Base-by-base conservation (phyloP, 2,113 vertebrate species). In the Steatornis caripensis region DNA sequence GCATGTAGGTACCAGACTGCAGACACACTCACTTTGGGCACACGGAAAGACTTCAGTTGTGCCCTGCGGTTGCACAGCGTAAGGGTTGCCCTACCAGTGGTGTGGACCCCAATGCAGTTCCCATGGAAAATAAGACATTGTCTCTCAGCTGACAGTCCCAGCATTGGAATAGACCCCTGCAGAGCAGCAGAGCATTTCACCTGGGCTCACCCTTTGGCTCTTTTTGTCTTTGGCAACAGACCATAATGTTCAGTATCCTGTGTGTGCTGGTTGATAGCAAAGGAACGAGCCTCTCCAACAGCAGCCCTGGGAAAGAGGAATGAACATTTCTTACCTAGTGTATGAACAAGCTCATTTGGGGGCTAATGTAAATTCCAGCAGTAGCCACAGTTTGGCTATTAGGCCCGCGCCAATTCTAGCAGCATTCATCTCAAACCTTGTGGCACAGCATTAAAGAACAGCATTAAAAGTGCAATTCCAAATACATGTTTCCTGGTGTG, bases 381-480 rank as follows among this genome's bases (percentile, higher is more conserved):
- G 69, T 61, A 89, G 77, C 71, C 41, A 3, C 17, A 20, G 60
- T 79, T 89, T 92, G 89, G 70, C 84, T 89, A 8, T 45, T 19
- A 48, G 80, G 51, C 58, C 87, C 80, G 60, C 51, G 83, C 55
- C 51, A 58, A 8, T 60, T 84, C 64, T 58, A 94, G 87, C 86
- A 95, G 87, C 60, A 84, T 43, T 81, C 46, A 27, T 83, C 86
- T 92, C 86, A 90, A 77, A 77, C 48, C 53, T 48, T 39, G 62
- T 87, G 68, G 94, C 83, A 95, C 43, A 55, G 72, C 71, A 34
- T 43, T 70, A 55, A 84, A 71, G 43, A 89, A 85, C 15, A 77
- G 84, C 46, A 80, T 77, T 84, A 71, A 26, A 95, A 90, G 74
- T 94, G 62, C 74, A 90, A 60, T 87, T 92, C 66, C 75, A 84